These are phyloP conservation scores for Actinemys pallida DNA, from an alignment of 2,113 vertebrate genomes.

Conservation along the genomic window DNA sequence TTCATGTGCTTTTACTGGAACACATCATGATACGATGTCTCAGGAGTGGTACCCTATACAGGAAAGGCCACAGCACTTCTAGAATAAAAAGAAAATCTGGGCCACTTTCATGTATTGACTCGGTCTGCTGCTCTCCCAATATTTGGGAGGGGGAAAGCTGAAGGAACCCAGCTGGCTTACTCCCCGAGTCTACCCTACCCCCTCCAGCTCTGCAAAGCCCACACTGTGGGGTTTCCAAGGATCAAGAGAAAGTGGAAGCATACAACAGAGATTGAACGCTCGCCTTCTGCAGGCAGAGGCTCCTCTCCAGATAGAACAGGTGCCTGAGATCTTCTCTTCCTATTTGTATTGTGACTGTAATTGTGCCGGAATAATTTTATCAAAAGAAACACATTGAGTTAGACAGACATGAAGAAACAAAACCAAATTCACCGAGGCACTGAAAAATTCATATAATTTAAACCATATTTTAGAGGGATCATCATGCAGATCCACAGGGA, in stretches of 20 bases:
- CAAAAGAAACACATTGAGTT: not conserved
- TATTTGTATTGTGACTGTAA: not conserved
- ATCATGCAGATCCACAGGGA: not conserved
- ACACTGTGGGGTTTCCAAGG: fast-evolving
- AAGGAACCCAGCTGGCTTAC: not conserved
- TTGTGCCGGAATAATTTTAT: not conserved
- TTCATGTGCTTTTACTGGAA: not conserved
- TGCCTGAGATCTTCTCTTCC: not conserved
- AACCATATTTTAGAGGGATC: constrained; percentile 9
- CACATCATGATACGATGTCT: not conserved
- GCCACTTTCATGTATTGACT: not conserved
- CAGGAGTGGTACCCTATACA: fast-evolving
- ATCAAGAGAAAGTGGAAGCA: fast-evolving
- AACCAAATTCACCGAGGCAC: not conserved
- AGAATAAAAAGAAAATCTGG: not conserved
- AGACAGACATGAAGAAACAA: not conserved
- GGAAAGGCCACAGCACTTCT: not conserved
- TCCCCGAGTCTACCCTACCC: not conserved
- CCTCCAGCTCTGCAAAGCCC: fast-evolving
- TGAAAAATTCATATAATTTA: constrained; percentile 19
- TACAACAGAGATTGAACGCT: not conserved
- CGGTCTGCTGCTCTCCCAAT: not conserved
- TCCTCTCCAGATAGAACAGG: not conserved
- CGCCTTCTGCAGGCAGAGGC: not conserved
- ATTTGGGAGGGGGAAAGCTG: not conserved